Base-by-base conservation (phyloP, 2,888 invertebrate species). In the Hetaerina titia region DNA sequence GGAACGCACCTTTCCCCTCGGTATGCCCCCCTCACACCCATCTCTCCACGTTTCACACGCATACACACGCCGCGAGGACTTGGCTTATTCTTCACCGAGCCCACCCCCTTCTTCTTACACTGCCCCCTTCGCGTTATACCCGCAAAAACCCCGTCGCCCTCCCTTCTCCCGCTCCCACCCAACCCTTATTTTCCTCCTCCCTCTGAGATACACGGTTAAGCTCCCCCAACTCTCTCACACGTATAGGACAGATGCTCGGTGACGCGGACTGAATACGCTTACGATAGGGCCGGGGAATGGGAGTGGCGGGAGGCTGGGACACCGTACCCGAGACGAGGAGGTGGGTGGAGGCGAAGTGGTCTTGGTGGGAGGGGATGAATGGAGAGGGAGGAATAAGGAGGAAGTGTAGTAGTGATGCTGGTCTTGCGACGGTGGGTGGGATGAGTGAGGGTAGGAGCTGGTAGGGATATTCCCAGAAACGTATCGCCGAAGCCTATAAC, bases 201-300 rank as follows among this genome's bases (percentile, higher is more conserved):
- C n/a, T 45, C 63, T 15, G 25, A 13, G 13, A 60, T 58, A 60
- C 90, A 64, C 63, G 88, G 22, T 88, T 88, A 88, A 88, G 56
- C 88, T 88, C 69, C 69, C 22, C 81, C 81, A 17, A 74, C 74
- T 25, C 92, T 45, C 57, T 63, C 25, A 60, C 90, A 63, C 69
- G 92, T 31, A 31, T 74, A 57, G 74, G 92, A 92, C 92, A 92
- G 64, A 90, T 90, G 90, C 90, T 90, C 90, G 63, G 31, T 90
- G 90, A 90, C 92, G 92, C 92, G 92, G 2, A 92, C 92, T 56
- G 92, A 92, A 92, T 92, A 92, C 92, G 92, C 69, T 92, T 92
- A 92, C 89, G 89, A 89, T 58, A 58, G 89, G 22, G 81, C 19
- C 15, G 31, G 81, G 81, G 25, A 13, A 22, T 5, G 9, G 69